Evolutionary conservation across 2,113 vertebrate species (phyloP), one percentile per base, ranked within the genome.

Genomic region (Mormyrus lacerda): DNA sequence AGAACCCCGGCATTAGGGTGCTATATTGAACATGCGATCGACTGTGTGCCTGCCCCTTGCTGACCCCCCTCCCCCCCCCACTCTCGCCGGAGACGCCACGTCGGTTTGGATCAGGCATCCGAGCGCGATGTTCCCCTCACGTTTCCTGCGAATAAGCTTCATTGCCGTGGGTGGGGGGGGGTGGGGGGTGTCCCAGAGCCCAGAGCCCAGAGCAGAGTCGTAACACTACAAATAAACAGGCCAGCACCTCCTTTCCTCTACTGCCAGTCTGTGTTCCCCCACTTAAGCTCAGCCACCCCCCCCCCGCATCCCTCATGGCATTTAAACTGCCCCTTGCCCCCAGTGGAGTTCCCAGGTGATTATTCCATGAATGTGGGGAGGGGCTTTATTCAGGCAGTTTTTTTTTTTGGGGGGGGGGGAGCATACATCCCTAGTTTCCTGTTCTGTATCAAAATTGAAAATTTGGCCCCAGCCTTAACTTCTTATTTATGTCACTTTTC

Each of bases 11-110:
- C 96, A 96, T 96, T 94, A 95, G 94, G 97, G 95, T 92, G 92
- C 92, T 97, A 96, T 95, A 96, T 96, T 97, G 96, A 98, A 96
- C 97, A 97, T 98, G 97, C 98, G 96, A 97, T 96, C 95, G 96
- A 96, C 95, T 95, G 94, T 96, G 95, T 98, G 95, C 94, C 94
- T 96, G 96, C 96, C 96, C 95, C 93, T 8, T 95, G 94, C 95
- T 96, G 95, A 96, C 96, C 96, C 96, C 2, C 11, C 48, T 11
- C 48, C 50, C 50, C 95, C 95, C 96, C 94, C 95, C 92, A 90
- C 6, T 93, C 95, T 96, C 96, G 94, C 95, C 95, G 94, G 96
- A 97, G 97, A 97, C 92, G 92, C 91, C 76, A 93, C 92, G 96
- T 97, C 95, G 91, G 93, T 95, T 97, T 91, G 91, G 91, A 93